Evolutionary conservation across 1,140 invertebrate species (phyloP).

Genomic region (Zaprionus vittiger): DNA sequence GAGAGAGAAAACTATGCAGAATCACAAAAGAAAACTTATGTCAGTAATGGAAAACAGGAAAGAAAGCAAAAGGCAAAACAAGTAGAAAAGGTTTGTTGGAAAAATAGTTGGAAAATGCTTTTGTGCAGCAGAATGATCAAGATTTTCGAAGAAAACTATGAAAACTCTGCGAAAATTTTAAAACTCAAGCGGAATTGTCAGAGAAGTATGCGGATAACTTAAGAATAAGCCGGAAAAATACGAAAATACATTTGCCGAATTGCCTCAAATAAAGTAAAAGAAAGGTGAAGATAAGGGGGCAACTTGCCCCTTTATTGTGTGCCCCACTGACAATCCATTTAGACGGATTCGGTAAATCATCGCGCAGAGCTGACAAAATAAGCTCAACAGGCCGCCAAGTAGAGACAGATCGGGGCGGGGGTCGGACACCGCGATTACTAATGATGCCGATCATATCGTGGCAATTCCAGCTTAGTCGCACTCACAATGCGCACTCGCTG

Average conservation of each 20-base stretch:
- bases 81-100: neutral
- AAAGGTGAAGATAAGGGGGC: neutral
- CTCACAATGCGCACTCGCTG: slow-evolving; percentile 23
- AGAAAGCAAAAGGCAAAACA: neutral
- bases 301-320: too few species aligned
- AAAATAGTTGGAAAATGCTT: neutral
- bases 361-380: slow-evolving; percentile 14
- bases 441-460: slow-evolving; percentile 53
- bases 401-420: neutral
- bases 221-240: too few species aligned
- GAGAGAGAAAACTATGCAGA: neutral
- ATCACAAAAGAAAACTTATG: slow-evolving; percentile 1
- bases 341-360: slow-evolving; percentile 17
- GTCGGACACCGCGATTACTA: slow-evolving; percentile 38
- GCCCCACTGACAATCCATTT: neutral
- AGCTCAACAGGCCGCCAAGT: neutral
- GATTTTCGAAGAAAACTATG: neutral
- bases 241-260: neutral
- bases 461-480: slow-evolving; percentile 43
- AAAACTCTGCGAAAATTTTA: neutral
- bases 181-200: neutral
- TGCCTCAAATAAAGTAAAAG: neutral
- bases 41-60: neutral
- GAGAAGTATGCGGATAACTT: too few species aligned
- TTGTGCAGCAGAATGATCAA: neutral